These are phyloP conservation scores for Pristionchus arcanus DNA, from an alignment of 2,888 invertebrate genomes.

Conservation along the genomic window DNA sequence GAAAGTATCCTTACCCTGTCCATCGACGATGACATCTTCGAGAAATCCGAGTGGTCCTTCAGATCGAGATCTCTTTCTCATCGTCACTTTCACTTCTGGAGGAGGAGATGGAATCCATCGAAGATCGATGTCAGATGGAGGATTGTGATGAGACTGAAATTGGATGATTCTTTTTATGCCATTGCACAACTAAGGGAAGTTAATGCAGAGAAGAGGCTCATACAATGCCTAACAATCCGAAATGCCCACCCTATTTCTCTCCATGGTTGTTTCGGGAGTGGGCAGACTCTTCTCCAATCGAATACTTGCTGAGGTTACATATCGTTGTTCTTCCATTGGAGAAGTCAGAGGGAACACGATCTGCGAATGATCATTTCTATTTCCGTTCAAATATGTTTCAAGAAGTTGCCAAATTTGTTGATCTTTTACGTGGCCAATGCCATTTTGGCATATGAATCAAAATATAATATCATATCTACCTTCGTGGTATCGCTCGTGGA, in stretches of 20 bases:
- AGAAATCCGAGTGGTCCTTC: conserved; percentile 36
- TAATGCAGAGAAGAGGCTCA: too few species aligned
- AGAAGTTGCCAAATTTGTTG: background rate
- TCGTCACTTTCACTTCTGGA: background rate
- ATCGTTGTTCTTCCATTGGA: background rate
- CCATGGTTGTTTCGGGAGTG: conserved; percentile 37
- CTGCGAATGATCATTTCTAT: background rate
- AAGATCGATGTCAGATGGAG: background rate
- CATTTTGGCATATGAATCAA: background rate
- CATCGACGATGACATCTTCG: background rate
- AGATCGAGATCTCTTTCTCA: conserved; percentile 47
- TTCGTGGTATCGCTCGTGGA: conserved; percentile 41
- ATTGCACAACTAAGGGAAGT: background rate
- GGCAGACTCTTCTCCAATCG: conserved; percentile 52
- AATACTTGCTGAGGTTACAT: conserved; percentile 48
- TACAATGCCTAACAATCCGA: too few species aligned
- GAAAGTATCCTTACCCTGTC: background rate
- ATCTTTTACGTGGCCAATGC: background rate
- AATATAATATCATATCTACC: background rate
- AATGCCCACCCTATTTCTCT: conserved; percentile 1
- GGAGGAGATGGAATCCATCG: background rate
- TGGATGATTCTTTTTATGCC: background rate
- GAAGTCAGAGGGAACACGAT: conserved; percentile 39
- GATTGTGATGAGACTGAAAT: background rate
- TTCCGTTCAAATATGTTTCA: background rate